Evolutionary conservation across 2,113 vertebrate genomes (phyloP).

Genomic region (Xyrauchen texanus): DNA sequence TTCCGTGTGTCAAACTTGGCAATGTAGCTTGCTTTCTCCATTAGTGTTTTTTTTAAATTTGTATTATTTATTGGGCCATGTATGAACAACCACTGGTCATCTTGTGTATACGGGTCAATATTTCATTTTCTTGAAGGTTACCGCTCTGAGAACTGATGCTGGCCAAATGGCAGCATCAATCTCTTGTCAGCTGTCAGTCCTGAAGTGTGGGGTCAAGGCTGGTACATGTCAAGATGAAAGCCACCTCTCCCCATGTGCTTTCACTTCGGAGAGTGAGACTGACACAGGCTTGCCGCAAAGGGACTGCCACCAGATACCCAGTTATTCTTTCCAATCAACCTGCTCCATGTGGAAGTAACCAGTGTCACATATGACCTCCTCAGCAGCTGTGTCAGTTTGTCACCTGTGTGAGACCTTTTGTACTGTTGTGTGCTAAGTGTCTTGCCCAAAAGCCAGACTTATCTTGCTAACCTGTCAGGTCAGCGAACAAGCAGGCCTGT

Average conservation of each 20-base stretch:
- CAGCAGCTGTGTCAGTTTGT: conserved; percentile 62
- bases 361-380: conserved; percentile 61
- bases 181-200: conserved; percentile 74
- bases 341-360: conserved; percentile 60
- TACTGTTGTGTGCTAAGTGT: conserved; percentile 66
- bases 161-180: conserved; percentile 73
- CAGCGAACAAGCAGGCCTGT: conserved; percentile 63
- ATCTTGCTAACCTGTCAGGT: conserved; percentile 73
- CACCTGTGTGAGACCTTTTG: conserved; percentile 70
- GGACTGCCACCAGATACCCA: conserved; percentile 63
- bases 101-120: conserved; percentile 62
- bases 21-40: conserved; percentile 48
- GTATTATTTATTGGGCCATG: conserved; percentile 33
- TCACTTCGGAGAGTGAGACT: conserved; percentile 68
- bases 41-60: conserved; percentile 40
- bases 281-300: conserved; percentile 66
- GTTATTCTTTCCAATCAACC: conserved; percentile 64
- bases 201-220: conserved; percentile 68
- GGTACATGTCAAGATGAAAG: conserved; percentile 72
- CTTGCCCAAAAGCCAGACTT: conserved; percentile 68
- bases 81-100: conserved; percentile 46
- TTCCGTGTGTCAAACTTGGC: conserved; percentile 1
- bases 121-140: conserved; percentile 60
- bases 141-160: conserved; percentile 57
- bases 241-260: conserved; percentile 68